These are phyloP conservation scores for Crypturellus undulatus DNA, from an alignment of 2,113 vertebrate genomes.

Conservation along the genomic window DNA sequence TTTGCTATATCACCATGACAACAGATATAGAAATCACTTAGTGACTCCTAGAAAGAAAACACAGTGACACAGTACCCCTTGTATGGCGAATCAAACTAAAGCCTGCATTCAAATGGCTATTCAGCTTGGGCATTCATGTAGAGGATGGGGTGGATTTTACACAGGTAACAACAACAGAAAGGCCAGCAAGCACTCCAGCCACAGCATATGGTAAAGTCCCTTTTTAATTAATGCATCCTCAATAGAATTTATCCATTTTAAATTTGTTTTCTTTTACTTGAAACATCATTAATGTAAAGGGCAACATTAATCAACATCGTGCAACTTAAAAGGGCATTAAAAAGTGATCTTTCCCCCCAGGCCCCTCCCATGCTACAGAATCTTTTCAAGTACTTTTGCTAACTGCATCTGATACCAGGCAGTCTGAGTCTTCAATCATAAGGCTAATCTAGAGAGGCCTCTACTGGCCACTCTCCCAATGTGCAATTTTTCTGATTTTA, in stretches of 20 bases:
- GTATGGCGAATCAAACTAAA: slow-evolving; percentile 92
- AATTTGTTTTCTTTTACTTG: slow-evolving; percentile 90
- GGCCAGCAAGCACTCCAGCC: slow-evolving; percentile 84
- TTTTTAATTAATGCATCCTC: slow-evolving; percentile 87
- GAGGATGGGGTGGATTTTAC: slow-evolving; percentile 90
- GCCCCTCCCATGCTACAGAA: slow-evolving; percentile 68
- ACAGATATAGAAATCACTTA: slow-evolving; percentile 99
- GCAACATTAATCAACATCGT: slow-evolving; percentile 89
- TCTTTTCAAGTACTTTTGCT: slow-evolving; percentile 83
- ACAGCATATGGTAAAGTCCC: slow-evolving; percentile 83
- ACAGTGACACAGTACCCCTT: slow-evolving; percentile 94
- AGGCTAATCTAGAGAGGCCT: slow-evolving; percentile 96
- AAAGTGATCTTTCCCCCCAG: slow-evolving; percentile 78
- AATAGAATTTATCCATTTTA: slow-evolving; percentile 89
- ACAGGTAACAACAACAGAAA: slow-evolving; percentile 89
- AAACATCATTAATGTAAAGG: slow-evolving; percentile 89
- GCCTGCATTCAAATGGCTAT: slow-evolving; percentile 91
- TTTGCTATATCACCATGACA: slow-evolving; percentile 95
- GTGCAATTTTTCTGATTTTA: slow-evolving; percentile 58
- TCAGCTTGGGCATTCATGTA: slow-evolving; percentile 91
- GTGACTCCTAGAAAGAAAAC: slow-evolving; percentile 94
- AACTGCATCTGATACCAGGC: slow-evolving; percentile 43
- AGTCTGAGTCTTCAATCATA: slow-evolving; percentile 53
- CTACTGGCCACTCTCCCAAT: slow-evolving; percentile 85
- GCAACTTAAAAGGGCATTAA: slow-evolving; percentile 87